phyloP scores from a whole-genome alignment of 2,797 vertebrate genomes.

The Esox lucius region DNA sequence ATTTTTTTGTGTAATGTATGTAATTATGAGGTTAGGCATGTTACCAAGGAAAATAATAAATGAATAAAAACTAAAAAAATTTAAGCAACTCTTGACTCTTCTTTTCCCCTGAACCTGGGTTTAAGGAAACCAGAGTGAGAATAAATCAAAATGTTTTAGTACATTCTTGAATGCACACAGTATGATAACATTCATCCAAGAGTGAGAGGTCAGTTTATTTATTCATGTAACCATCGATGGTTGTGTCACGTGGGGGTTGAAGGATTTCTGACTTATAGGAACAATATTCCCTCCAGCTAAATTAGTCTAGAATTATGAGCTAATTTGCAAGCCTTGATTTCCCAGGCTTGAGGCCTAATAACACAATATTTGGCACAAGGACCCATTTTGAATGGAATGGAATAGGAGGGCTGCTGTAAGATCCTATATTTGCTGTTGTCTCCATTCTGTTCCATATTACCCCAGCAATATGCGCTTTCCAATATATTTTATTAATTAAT shows the following conservation, averaged over 20 bases:
- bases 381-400: background rate
- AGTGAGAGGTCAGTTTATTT: background rate
- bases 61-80: too few species aligned
- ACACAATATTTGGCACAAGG: background rate
- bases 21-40: background rate
- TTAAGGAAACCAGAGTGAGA: background rate
- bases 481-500: too few species aligned
- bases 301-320: slow-evolving; percentile 46
- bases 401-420: too few species aligned
- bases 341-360: slow-evolving; percentile 30
- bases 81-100: background rate
- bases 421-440: too few species aligned
- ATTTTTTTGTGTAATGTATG: background rate
- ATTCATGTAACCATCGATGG: background rate
- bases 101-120: background rate
- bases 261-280: slow-evolving; percentile 4
- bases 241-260: background rate
- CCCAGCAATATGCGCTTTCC: too few species aligned
- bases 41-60: background rate
- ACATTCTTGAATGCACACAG: background rate
- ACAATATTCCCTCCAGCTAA: slow-evolving; percentile 43
- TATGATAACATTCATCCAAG: background rate
- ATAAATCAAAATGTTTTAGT: background rate
- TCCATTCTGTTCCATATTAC: too few species aligned
- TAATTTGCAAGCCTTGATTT: slow-evolving; percentile 49